Percentiles rank a stretch among this genome's conserved stretches.
phyloP scores from a whole-genome alignment of 2,797 vertebrate species.

The Menidia menidia region DNA sequence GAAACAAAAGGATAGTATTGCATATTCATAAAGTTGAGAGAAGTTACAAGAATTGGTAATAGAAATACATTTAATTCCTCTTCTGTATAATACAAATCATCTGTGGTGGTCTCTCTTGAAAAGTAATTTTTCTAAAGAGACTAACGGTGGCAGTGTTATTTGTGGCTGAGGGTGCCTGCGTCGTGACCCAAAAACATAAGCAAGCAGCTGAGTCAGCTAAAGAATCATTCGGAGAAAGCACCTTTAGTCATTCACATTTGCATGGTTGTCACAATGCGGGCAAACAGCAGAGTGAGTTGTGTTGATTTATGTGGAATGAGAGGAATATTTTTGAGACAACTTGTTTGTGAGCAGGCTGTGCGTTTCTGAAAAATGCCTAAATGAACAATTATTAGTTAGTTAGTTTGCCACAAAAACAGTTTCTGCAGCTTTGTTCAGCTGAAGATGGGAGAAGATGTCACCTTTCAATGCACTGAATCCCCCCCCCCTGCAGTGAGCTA shows the following conservation, averaged over 20 bases:
- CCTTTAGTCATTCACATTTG: not conserved
- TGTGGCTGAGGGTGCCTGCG: not conserved
- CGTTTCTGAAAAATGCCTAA: no score
- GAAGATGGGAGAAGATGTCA: not conserved
- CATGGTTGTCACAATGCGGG: not conserved
- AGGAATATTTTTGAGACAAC: no score
- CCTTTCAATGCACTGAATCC: not conserved
- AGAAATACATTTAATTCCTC: no score
- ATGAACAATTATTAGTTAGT: no score
- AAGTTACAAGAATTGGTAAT: no score
- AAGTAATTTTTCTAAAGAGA: not conserved
- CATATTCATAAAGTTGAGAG: not conserved
- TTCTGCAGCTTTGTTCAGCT: no score
- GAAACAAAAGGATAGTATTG: not conserved
- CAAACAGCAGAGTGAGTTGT: not conserved
- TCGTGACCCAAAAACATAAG: slow-evolving; percentile 38
- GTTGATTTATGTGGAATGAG: no score
- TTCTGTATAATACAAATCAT: not conserved
- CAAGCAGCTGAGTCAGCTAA: not conserved
- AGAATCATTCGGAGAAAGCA: not conserved
- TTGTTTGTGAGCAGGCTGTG: no score
- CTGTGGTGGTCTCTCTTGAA: not conserved
- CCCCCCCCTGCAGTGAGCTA: not conserved
- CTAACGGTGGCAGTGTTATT: not conserved
- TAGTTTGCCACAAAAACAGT: no score